A percentile compares a stretch with the other conserved stretches of the same genome.
phyloP scores from a whole-genome alignment of 2,797 vertebrate species.

The Acanthis flammea region DNA sequence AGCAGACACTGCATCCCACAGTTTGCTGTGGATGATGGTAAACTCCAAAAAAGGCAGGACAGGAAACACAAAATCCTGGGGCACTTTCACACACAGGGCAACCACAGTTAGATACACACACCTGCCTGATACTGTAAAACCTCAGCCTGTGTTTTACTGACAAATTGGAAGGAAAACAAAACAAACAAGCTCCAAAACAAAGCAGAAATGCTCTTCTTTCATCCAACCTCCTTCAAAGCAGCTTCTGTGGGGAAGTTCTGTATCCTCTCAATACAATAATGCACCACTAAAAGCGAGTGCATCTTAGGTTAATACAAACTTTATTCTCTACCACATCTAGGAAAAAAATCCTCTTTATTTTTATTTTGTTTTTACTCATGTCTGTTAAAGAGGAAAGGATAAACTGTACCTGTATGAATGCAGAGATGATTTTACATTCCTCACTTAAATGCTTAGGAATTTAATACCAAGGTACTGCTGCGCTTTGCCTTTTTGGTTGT shows the following conservation, averaged over 20 bases:
- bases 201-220: not conserved
- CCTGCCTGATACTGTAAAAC: slow-evolving; percentile 70
- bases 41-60: slow-evolving; percentile 77
- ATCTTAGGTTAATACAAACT: not conserved
- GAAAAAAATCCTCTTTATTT: not conserved
- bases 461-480: not conserved
- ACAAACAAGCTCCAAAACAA: not conserved
- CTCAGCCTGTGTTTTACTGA: slow-evolving; percentile 29
- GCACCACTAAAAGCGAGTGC: not conserved
- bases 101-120: slow-evolving; percentile 32
- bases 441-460: slow-evolving; percentile 34
- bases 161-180: not conserved
- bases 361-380: not conserved
- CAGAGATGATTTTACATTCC: slow-evolving; percentile 29
- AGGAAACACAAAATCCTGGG: slow-evolving; percentile 42
- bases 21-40: slow-evolving; percentile 80
- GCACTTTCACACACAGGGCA: slow-evolving; percentile 40
- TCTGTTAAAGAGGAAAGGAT: not conserved
- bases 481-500: slow-evolving; percentile 1
- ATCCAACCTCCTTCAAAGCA: not conserved
- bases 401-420: slow-evolving; percentile 9
- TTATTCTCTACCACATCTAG: not conserved
- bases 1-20: slow-evolving; percentile 79
- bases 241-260: not conserved
- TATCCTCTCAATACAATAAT: not conserved